Conservation (phyloP, 2,797 vertebrate species). For the Ptychobarbus kaznakovi region DNA sequence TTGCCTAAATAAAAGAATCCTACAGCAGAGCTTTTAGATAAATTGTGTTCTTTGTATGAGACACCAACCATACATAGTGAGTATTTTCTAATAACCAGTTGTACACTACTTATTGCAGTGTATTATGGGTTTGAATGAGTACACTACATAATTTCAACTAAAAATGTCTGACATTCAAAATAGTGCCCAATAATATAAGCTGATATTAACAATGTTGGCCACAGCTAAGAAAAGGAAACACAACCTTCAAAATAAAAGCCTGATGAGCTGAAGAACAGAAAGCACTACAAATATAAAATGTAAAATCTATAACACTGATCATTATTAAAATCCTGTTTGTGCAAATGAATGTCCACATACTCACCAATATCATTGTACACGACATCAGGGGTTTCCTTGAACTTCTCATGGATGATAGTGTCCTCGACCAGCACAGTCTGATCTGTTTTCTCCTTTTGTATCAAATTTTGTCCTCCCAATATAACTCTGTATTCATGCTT, state of each 20-base stretch:
- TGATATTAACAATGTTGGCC: background rate
- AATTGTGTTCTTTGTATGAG: background rate
- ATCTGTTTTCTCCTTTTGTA: slow-evolving; percentile 72
- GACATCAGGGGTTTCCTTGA: slow-evolving; percentile 66
- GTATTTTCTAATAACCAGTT: background rate
- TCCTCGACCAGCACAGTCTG: slow-evolving; percentile 82
- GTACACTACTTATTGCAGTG: background rate
- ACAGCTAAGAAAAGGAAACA: background rate
- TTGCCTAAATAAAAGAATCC: background rate
- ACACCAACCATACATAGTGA: background rate
- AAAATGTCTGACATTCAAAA: background rate
- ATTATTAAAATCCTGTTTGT: background rate
- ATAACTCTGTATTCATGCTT: slow-evolving; percentile 76
- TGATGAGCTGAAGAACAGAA: background rate
- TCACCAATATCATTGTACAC: slow-evolving; percentile 89
- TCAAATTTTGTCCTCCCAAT: slow-evolving; percentile 81
- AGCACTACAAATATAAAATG: background rate
- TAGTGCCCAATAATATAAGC: background rate
- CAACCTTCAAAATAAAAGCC: background rate
- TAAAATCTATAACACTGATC: background rate
- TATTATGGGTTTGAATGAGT: background rate
- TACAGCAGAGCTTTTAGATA: background rate
- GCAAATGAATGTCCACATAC: background rate
- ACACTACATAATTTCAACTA: background rate
- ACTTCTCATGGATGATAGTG: slow-evolving; percentile 79